These are phyloP conservation scores for Microctenopoma steveboyesi DNA, from an alignment of 2,797 vertebrate genomes.

Conservation along the genomic window DNA sequence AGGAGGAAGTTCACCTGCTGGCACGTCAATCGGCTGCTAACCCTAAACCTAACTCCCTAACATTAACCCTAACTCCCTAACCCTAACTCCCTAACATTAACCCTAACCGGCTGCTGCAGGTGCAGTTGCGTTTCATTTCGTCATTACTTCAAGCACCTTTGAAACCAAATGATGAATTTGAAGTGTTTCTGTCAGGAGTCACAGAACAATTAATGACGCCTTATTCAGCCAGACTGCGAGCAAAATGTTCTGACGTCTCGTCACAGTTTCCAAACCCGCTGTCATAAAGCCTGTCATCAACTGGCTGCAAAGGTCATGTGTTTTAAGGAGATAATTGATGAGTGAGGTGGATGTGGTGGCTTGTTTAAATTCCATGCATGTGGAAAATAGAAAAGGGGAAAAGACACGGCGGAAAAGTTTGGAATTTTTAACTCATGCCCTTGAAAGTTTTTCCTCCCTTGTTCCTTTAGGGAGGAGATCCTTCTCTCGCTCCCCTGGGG, in stretches of 20 bases:
- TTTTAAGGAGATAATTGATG: slow-evolving; percentile 12
- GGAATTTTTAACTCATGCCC: slow-evolving; percentile 3
- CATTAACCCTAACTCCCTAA: too few relatives aligned
- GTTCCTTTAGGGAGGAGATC: slow-evolving; percentile 18
- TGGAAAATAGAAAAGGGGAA: background rate
- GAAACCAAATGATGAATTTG: background rate
- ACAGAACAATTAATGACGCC: background rate
- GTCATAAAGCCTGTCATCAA: slow-evolving; percentile 13
- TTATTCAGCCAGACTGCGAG: slow-evolving; percentile 15
- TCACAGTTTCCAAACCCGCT: slow-evolving; percentile 11
- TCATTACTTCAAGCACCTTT: background rate
- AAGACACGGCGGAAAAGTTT: background rate
- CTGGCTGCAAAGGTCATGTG: slow-evolving; percentile 6
- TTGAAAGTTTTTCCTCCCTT: slow-evolving; percentile 10
- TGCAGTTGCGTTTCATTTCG: background rate
- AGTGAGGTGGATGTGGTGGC: background rate
- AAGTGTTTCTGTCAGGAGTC: slow-evolving; percentile 5
- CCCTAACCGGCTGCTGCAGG: background rate
- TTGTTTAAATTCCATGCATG: slow-evolving; percentile 7
- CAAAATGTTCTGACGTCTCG: background rate
- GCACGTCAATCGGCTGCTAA: too few relatives aligned
- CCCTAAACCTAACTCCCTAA: too few relatives aligned
- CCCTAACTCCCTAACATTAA: background rate
- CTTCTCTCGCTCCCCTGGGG: slow-evolving; percentile 4
- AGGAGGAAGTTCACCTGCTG: background rate